Evolutionary conservation across 2,888 invertebrate genomes (phyloP).

Genomic region (Pogonocherus hispidulus): DNA sequence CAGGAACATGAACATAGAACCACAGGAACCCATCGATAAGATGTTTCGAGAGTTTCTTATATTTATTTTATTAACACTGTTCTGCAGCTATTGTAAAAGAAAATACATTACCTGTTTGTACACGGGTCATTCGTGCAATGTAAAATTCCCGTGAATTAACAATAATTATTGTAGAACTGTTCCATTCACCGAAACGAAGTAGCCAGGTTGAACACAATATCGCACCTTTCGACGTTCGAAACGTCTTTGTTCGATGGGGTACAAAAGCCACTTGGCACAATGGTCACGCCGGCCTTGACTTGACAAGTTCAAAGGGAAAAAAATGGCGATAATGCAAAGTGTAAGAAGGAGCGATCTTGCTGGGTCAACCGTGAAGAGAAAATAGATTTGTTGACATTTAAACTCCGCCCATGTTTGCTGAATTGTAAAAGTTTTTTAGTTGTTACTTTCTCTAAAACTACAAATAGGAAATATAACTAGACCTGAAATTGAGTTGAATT

Average conservation of each 20-base stretch:
- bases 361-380: neutral
- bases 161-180: neutral
- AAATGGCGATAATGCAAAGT: neutral
- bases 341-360: neutral
- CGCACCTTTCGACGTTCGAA: constrained; percentile 20
- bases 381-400: neutral
- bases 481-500: too few relatives aligned
- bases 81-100: too few relatives aligned
- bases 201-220: constrained; percentile 2
- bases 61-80: too few relatives aligned
- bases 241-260: constrained; percentile 17
- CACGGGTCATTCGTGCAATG: neutral
- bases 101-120: neutral
- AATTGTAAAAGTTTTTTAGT: too few relatives aligned
- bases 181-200: constrained; percentile 7
- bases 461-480: too few relatives aligned
- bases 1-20: too few relatives aligned
- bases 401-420: neutral
- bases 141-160: neutral
- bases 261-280: constrained; percentile 24
- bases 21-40: too few relatives aligned
- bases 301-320: constrained; percentile 25
- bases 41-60: too few relatives aligned
- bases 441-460: too few relatives aligned
- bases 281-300: constrained; percentile 17